Evolutionary conservation across 2,113 vertebrate genomes (phyloP).

Genomic region (Hippocampus abdominalis): DNA sequence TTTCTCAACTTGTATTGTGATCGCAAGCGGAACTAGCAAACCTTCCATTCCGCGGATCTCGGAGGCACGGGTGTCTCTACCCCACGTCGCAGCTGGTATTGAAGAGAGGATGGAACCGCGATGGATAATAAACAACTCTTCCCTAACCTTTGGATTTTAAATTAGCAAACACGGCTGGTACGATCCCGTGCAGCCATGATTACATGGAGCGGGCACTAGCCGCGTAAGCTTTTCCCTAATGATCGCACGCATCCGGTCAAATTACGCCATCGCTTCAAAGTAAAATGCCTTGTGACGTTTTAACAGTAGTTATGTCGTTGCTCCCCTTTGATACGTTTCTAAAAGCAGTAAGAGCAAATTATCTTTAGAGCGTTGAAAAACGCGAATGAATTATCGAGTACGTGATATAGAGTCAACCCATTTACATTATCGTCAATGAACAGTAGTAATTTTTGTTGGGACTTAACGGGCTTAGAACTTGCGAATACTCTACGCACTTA

Average conservation of each 20-base stretch:
- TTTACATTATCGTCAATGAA: not conserved
- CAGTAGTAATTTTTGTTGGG: not conserved
- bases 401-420: not conserved
- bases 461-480: not conserved
- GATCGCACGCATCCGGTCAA: conserved; percentile 54
- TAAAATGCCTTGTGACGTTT: conserved; percentile 8
- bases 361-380: not conserved
- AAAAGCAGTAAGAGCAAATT: not conserved
- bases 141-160: conserved; percentile 76
- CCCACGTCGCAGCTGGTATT: conserved; percentile 42
- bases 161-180: conserved; percentile 81
- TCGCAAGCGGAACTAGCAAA: conserved; percentile 56
- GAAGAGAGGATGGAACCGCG: conserved; percentile 50
- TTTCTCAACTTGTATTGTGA: conserved; percentile 66
- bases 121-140: conserved; percentile 72
- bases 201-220: conserved; percentile 54
- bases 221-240: conserved; percentile 27
- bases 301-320: not conserved
- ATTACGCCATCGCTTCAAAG: conserved; percentile 21
- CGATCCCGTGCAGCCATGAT: conserved; percentile 75
- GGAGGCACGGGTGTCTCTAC: conserved; percentile 43
- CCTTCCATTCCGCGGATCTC: conserved; percentile 60
- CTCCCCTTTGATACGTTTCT: not conserved
- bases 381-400: not conserved
- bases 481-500: conserved; percentile 11